A percentile compares a stretch with the other conserved stretches of the same genome.
These are phyloP conservation scores for Montipora sp. DNA, from an alignment of 64 coral and sea anemone species.

Conservation along the genomic window DNA sequence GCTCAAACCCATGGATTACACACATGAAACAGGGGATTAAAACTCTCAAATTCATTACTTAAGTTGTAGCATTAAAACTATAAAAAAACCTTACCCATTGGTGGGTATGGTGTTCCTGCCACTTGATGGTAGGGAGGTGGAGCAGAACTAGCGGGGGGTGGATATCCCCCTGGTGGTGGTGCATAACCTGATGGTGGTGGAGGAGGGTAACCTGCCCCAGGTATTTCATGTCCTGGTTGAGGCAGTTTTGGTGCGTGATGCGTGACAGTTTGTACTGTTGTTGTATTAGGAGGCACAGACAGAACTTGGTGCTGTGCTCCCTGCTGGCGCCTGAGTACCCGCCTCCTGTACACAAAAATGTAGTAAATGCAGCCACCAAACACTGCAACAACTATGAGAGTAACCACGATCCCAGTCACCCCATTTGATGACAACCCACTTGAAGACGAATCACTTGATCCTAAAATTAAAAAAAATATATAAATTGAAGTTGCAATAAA, in stretches of 20 bases:
- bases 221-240: slow-evolving; percentile 18
- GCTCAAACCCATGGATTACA: too few relatives aligned
- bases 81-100: not conserved
- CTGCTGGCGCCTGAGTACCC: not conserved
- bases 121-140: slow-evolving; percentile 23
- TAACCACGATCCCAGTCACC: not conserved
- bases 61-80: too few relatives aligned
- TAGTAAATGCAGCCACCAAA: not conserved
- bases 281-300: not conserved
- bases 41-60: too few relatives aligned
- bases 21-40: too few relatives aligned
- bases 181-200: not conserved
- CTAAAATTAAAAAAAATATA: not conserved
- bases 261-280: not conserved
- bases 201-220: not conserved
- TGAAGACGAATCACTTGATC: not conserved
- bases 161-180: not conserved
- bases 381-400: not conserved
- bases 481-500: not conserved
- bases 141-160: not conserved
- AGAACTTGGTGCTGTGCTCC: not conserved
- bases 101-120: not conserved
- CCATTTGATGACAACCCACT: too few relatives aligned
- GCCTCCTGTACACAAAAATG: slow-evolving; percentile 2
- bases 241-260: not conserved